Evolutionary conservation across 1,140 invertebrate genomes (phyloP), one percentile per base, ranked within the genome.

Genomic region (Diuraphis noxia): DNA sequence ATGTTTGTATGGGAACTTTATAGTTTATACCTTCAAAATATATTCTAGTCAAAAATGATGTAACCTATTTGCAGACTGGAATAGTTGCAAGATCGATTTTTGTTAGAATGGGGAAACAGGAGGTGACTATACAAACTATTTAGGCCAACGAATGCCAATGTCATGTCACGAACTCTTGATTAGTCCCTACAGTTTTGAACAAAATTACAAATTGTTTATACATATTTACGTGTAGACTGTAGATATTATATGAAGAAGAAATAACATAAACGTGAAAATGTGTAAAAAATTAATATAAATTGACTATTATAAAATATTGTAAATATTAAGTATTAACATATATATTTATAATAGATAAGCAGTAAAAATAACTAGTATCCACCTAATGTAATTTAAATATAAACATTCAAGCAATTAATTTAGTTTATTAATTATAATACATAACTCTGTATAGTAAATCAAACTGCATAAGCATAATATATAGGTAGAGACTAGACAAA

Each of bases 161-260:
- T 52, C 85, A 52, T 52, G 34, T 52, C 85, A 86, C 13, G 46
- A 86, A 86, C 85, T 52, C 43, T 52, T 86, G 34, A 86, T 86
- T 86, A 86, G 34, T 86, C 52, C n/a, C n/a, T 23, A 8, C 84
- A 86, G 84, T 86, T 19, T 49, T 34, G 23, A 52, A 86, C 84
- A 49, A 46, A 63, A 63, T 63, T n/a, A 85, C 19, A 36, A 41
- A 17, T 49, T 4, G 21, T 21, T 36, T 17, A 38, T 19, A 34
- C 23, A 86, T 8, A 13, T 34, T 36, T 49, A 34, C 23, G 7
- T 43, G 82, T 84, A 6, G 6, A 82, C 40, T 43, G 82, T 84
- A 6, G 6, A 82, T 30, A 41, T n/a, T 23, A 79, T 36, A 38
- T 17, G 43, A 4, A 72, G n/a, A 72, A 13, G 8, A 40, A 40